A percentile compares a stretch with the other conserved stretches of the same genome.
Evolutionary conservation across 2,113 vertebrate genomes (phyloP).

Genomic region (Clarias batrachus): DNA sequence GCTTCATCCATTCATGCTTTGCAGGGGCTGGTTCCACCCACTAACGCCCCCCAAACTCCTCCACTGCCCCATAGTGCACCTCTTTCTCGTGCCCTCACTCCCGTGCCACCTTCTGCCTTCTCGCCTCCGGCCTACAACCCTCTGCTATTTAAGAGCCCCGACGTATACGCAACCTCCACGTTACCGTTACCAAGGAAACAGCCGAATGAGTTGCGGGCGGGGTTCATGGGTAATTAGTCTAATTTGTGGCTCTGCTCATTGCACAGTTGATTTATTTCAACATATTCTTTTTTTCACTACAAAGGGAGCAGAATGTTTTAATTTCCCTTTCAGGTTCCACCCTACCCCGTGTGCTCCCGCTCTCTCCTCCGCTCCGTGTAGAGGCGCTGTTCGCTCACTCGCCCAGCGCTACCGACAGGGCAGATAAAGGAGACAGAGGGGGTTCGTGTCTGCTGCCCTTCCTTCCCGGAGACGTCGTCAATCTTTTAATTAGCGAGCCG

Average conservation of each 20-base stretch:
- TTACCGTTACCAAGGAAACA: constrained; percentile 78
- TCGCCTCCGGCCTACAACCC: constrained; percentile 59
- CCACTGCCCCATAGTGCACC: constrained; percentile 75
- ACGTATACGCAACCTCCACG: constrained; percentile 74
- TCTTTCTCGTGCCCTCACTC: constrained; percentile 74
- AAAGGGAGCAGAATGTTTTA: neutral
- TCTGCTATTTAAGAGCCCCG: constrained; percentile 63
- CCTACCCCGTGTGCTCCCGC: constrained; percentile 74
- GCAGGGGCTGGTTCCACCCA: constrained; percentile 68
- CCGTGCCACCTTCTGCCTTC: constrained; percentile 66
- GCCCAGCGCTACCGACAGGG: constrained; percentile 55
- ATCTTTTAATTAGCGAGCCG: constrained; percentile 79
- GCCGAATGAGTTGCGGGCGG: constrained; percentile 68
- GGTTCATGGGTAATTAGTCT: constrained; percentile 68
- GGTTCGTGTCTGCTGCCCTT: constrained; percentile 76
- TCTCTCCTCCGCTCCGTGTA: constrained; percentile 62
- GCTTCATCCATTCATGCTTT: constrained; percentile 52
- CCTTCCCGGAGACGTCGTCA: constrained; percentile 73
- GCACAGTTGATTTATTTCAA: too few relatives aligned
- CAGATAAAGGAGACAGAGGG: constrained; percentile 44
- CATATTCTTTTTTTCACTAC: neutral
- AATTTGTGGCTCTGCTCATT: neutral
- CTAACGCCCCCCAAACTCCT: constrained; percentile 73
- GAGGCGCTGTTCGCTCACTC: constrained; percentile 73
- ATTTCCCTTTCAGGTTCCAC: constrained; percentile 68